Percentiles rank a stretch among this genome's conserved stretches.
These are phyloP conservation scores for Agrotis exclamationis DNA, from an alignment of 2,888 invertebrate genomes.

Conservation along the genomic window DNA sequence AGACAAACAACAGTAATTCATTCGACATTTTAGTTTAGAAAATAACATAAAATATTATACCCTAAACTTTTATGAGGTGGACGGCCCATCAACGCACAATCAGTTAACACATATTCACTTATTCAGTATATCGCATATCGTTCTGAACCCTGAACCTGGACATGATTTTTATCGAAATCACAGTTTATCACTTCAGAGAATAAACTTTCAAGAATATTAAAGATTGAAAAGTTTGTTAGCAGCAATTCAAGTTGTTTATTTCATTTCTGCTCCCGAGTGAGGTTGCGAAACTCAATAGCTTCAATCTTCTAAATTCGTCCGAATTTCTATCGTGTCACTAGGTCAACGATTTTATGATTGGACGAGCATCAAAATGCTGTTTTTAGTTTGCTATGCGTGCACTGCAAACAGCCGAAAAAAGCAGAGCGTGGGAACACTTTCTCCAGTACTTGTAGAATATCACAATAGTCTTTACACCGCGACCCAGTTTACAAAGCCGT, in stretches of 20 bases:
- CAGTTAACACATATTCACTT: no score
- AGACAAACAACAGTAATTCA: no score
- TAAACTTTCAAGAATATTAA: neutral
- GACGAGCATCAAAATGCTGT: conserved; percentile 26
- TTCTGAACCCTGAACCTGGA: no score
- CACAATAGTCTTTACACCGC: conserved; percentile 49
- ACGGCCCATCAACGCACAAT: no score
- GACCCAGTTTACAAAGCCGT: conserved; percentile 44
- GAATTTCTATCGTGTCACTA: conserved; percentile 40
- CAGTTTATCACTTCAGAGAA: no score
- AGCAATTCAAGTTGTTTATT: conserved; percentile 10
- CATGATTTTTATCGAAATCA: no score
- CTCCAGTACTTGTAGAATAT: conserved; percentile 61
- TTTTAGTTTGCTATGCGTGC: conserved; percentile 46
- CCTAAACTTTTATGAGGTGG: no score
- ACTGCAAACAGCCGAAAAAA: conserved; percentile 60
- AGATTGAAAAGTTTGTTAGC: neutral
- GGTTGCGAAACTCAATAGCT: conserved; percentile 16
- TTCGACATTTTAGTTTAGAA: no score
- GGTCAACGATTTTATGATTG: conserved; percentile 41
- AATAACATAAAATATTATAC: no score
- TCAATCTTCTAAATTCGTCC: conserved; percentile 21
- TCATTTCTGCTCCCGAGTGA: neutral
- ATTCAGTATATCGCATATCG: no score
- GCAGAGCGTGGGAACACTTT: conserved; percentile 77